A percentile compares a stretch with the other conserved stretches of the same genome.
These are phyloP conservation scores for Stramonita haemastoma DNA, from an alignment of 2,888 invertebrate genomes.

Conservation along the genomic window DNA sequence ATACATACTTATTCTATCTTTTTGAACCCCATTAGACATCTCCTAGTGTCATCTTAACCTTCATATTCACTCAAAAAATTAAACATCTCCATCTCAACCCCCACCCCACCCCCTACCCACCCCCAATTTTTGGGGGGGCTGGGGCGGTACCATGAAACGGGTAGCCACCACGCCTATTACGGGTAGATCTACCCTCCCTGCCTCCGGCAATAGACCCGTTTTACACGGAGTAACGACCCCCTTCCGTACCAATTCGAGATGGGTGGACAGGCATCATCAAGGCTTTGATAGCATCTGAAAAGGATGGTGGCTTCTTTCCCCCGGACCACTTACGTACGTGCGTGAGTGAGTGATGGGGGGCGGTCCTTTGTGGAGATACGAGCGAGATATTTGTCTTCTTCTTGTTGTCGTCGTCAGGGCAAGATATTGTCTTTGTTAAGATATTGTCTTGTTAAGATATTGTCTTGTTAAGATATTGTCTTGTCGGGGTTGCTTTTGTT, in stretches of 20 bases:
- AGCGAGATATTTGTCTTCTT: neutral
- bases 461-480: no score
- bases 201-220: neutral
- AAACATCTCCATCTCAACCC: no score
- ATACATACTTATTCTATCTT: no score
- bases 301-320: neutral
- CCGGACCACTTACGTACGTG: neutral
- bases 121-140: no score
- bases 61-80: no score
- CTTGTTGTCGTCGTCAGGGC: no score
- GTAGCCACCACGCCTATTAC: neutral
- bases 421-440: no score
- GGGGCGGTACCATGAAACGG: neutral
- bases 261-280: neutral
- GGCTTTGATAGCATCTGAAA: neutral
- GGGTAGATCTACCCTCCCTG: neutral
- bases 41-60: no score
- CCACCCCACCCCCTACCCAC: no score
- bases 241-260: neutral
- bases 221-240: neutral
- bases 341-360: neutral
- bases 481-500: no score
- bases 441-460: no score
- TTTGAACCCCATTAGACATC: no score
- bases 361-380: neutral